Evolutionary conservation across 2,888 invertebrate genomes (phyloP).

Genomic region (Girardia tigrina): DNA sequence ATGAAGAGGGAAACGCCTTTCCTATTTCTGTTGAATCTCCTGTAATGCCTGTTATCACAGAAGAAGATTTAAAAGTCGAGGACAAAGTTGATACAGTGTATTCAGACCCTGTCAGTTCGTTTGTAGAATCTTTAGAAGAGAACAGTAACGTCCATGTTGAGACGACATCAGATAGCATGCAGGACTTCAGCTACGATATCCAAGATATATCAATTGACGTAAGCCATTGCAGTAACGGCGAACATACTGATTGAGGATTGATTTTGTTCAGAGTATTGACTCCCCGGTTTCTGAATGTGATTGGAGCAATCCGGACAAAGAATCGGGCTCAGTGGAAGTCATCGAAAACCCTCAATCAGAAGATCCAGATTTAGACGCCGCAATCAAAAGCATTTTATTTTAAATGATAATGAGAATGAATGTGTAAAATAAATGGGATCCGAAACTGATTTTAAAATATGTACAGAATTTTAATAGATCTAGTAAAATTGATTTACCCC

Average conservation of each 20-base stretch:
- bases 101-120: neutral
- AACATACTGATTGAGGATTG: neutral
- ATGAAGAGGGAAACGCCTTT: neutral
- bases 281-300: neutral
- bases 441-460: neutral
- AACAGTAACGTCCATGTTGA: neutral
- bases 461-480: neutral
- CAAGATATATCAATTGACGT: neutral
- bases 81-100: neutral
- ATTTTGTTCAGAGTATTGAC: neutral
- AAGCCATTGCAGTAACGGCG: no score
- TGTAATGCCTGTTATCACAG: neutral
- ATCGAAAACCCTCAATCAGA: constrained; percentile 3
- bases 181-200: neutral
- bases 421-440: neutral
- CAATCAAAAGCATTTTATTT: neutral
- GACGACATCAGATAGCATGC: neutral
- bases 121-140: neutral
- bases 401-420: neutral
- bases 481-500: no score
- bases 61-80: neutral
- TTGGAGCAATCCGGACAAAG: neutral
- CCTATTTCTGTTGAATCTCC: neutral
- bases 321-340: neutral
- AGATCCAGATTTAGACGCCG: constrained; percentile 2